These are phyloP conservation scores for Sthenelais limicola DNA, from an alignment of 2,888 invertebrate species.

Conservation along the genomic window DNA sequence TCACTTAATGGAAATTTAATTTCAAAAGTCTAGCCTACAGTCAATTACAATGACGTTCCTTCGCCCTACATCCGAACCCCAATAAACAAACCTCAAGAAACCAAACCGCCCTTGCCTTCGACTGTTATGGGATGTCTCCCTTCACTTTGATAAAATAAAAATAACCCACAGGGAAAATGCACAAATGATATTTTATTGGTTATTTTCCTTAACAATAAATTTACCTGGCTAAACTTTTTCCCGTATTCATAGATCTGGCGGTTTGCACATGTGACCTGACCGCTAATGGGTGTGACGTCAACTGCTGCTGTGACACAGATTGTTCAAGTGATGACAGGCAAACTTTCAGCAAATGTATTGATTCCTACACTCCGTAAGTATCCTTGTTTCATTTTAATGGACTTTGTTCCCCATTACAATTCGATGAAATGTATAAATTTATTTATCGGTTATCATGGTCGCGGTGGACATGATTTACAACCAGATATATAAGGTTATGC, in stretches of 20 bases:
- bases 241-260: conserved; percentile 62
- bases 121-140: too few relatives aligned
- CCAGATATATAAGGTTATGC: too few relatives aligned
- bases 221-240: background rate
- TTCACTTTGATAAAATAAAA: too few relatives aligned
- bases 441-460: background rate
- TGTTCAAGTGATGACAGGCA: conserved; percentile 78
- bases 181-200: background rate
- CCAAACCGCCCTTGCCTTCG: too few relatives aligned
- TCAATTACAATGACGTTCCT: too few relatives aligned
- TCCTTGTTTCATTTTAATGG: background rate
- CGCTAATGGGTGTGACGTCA: conserved; percentile 81
- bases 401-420: too few relatives aligned
- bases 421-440: background rate
- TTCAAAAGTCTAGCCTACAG: too few relatives aligned
- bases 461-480: too few relatives aligned
- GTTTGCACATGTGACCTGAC: conserved; percentile 71
- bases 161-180: too few relatives aligned
- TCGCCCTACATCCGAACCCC: too few relatives aligned
- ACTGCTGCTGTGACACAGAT: conserved; percentile 88
- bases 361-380: conserved; percentile 58
- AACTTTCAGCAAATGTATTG: conserved; percentile 73
- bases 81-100: too few relatives aligned
- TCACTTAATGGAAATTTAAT: too few relatives aligned
- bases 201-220: background rate